Base-by-base conservation (phyloP, 2,888 invertebrate genomes). In the Platycheirus rosarum region DNA sequence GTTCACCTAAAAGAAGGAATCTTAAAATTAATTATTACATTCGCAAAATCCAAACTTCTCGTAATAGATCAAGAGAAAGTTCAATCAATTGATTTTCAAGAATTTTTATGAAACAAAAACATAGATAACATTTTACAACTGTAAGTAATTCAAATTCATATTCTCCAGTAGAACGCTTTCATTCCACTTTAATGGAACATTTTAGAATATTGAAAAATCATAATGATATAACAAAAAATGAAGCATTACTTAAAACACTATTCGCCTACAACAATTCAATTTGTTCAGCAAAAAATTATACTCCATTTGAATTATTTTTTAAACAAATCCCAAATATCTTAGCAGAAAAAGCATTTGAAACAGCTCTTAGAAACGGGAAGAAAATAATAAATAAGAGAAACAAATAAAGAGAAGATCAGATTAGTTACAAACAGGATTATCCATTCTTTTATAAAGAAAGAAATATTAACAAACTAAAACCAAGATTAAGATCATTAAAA, bases 1-100 rank as follows among this genome's bases (percentile, higher is more conserved):
- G 16, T 62, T 6, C 60, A 62, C 46, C 13, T 62, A 9, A 62
- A 62, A 32, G 44, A 62, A 44, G 60, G 29, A 32, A 62, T 62
- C 18, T 44, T 62, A 18, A 44, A 44, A 40, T 62, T 32, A 11
- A 32, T 62, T 11, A n/a, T 16, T n/a, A 62, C 60, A 11, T 62
- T 46, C n/a, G 44, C 32, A 32, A 62, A 44, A 46, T 46, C 46
- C 1, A 62, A 62, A 32, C 46, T 62, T 11, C 20, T 62, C 1
- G 26, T 37, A 20, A 57, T 57, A 42, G 57, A 57, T 16, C 57
- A 57, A 0, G 57, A 57, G 42, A 57, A 23, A 44, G 60, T 44
- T n/a, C 29, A 29, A 44, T 60, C 60, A 1, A 60, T 60, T 14
- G 29, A 60, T 44, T 60, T 60, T 44, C 16, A 20, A 35, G 46